Evolutionary conservation across 2,797 vertebrate species (phyloP).

Genomic region (Synanceia verrucosa): DNA sequence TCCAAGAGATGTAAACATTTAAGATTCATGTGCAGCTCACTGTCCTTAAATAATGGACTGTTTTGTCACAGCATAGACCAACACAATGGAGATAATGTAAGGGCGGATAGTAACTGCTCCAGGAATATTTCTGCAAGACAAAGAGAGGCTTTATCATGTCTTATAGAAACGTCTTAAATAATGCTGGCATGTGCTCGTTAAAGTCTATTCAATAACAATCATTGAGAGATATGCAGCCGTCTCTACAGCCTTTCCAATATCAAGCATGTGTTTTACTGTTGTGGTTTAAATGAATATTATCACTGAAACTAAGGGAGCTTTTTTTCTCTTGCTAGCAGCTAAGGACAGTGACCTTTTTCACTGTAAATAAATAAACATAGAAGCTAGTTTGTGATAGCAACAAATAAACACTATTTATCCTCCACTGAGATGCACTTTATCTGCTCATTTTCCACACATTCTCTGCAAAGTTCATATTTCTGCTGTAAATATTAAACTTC

Average conservation of each 20-base stretch:
- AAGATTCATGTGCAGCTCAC: slow-evolving; percentile 26
- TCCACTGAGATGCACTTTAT: too few species aligned
- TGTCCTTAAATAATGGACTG: not conserved
- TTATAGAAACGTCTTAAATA: slow-evolving; percentile 46
- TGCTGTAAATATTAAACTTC: too few species aligned
- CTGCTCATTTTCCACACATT: not conserved
- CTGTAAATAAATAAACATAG: slow-evolving; percentile 20
- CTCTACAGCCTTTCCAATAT: slow-evolving; percentile 15
- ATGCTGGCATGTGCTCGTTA: slow-evolving; percentile 5
- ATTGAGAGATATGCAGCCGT: slow-evolving; percentile 23
- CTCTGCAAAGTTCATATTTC: too few species aligned
- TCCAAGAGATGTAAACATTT: slow-evolving; percentile 47
- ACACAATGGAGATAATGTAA: slow-evolving; percentile 16
- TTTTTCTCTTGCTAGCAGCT: slow-evolving; percentile 7
- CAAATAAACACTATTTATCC: too few species aligned
- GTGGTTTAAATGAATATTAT: slow-evolving; percentile 36
- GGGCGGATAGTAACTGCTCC: slow-evolving; percentile 2
- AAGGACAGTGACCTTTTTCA: slow-evolving; percentile 27
- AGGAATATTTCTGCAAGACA: slow-evolving; percentile 19
- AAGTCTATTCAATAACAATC: slow-evolving; percentile 28
- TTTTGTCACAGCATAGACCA: slow-evolving; percentile 17
- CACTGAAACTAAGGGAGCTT: slow-evolving; percentile 9
- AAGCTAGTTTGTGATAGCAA: slow-evolving; percentile 4
- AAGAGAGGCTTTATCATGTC: slow-evolving; percentile 38
- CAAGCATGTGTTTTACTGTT: slow-evolving; percentile 40